Base-by-base conservation (phyloP, 2,797 vertebrate species). In the Sebastes kiyomatsui region DNA sequence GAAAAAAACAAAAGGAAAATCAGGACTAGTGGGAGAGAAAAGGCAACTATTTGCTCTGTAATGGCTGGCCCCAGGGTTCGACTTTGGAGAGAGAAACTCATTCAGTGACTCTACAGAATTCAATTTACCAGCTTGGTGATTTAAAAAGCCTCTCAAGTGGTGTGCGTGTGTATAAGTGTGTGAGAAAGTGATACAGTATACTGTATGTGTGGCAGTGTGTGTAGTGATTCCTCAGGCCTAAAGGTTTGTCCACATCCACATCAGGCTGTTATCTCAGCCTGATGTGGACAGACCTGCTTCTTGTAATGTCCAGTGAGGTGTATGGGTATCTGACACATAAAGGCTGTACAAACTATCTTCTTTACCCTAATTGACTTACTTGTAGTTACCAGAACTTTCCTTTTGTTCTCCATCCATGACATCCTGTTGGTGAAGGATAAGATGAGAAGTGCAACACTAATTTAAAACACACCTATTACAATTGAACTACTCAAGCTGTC, bases 61-160 rank as follows among this genome's bases (percentile, higher is more conserved):
- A 83, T 84, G 73, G 68, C 22, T 76, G 77, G 74, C 85, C 77
- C 73, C 65, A 42, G 81, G 87, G 86, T 88, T 76, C 10, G n/a
- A 76, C 73, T 79, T 69, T 85, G 42, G 67, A 77, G 79, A 87
- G 80, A 87, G 80, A 85, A 87, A 87, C 75, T 80, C 73, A 82
- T 83, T 88, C 79, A 67, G 69, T 27, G 80, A 77, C 59, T 68
- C 60, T 61, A 32, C 68, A 72, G 81, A 84, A 89, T 91, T 91
- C 84, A 91, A 85, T 91, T 91, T 87, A 82, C 75, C 75, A 85
- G 84, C 60, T 70, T 86, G 78, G 82, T 85, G 85, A 86, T 85
- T 91, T 88, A 83, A 89, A 87, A 88, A 83, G 30, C 28, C 66
- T 82, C 75, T 67, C 65, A 83, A 87, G 60, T 80, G 67, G 42